These are phyloP conservation scores for Rissa tridactyla DNA, from an alignment of 2,113 vertebrate species.

Conservation along the genomic window DNA sequence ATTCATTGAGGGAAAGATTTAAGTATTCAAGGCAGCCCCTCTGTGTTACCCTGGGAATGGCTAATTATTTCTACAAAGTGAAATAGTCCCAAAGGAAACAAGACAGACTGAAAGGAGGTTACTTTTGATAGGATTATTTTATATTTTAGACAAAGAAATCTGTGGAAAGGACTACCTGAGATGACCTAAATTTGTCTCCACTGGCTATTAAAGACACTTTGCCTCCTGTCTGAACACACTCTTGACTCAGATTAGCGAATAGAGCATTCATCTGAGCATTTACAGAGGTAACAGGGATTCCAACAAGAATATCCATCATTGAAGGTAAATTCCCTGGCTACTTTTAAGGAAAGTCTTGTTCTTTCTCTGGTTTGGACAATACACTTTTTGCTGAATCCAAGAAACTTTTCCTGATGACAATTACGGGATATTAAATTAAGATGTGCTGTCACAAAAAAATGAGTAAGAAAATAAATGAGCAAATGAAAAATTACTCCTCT, in stretches of 20 bases:
- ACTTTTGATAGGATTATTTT: not conserved
- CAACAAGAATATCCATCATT: not conserved
- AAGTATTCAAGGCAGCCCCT: not conserved
- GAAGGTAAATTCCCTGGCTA: not conserved
- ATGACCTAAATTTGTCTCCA: not conserved
- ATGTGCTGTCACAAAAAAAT: not conserved
- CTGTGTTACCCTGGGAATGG: not conserved
- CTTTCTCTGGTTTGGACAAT: not conserved
- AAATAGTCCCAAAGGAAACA: not conserved
- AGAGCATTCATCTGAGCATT: not conserved
- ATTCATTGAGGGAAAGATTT: not conserved
- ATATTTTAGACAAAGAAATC: not conserved
- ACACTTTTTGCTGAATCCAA: not conserved
- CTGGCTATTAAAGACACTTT: not conserved
- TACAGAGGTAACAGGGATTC: not conserved
- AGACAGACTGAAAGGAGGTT: not conserved
- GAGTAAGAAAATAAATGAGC: not conserved
- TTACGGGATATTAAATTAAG: not conserved
- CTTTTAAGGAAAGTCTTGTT: not conserved
- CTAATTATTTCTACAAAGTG: not conserved
- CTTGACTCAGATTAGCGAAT: not conserved
- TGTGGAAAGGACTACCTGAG: not conserved
- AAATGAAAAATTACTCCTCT: not conserved
- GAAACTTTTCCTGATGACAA: not conserved
- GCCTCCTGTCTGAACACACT: not conserved